A percentile compares a stretch with the other conserved stretches of the same genome.
These are phyloP conservation scores for Herpailurus yagouaroundi DNA, from an alignment of 2,113 vertebrate species.

Conservation along the genomic window DNA sequence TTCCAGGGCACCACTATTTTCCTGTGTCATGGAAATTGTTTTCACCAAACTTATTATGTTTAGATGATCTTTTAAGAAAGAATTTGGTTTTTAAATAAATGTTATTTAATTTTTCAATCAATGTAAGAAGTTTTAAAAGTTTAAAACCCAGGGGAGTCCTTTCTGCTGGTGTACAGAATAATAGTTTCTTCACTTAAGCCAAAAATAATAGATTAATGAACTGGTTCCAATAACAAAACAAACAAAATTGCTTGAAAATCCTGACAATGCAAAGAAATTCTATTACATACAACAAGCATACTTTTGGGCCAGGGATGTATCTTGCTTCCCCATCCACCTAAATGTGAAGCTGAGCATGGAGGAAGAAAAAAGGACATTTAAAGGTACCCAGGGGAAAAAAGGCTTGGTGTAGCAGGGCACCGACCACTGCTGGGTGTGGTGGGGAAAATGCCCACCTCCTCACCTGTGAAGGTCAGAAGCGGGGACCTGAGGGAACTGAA, in stretches of 20 bases:
- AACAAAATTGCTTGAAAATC: neutral
- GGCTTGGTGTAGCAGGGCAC: neutral
- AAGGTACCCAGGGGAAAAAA: neutral
- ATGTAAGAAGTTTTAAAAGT: neutral
- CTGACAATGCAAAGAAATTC: neutral
- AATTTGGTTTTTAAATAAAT: neutral
- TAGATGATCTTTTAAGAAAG: neutral
- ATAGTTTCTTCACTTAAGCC: neutral
- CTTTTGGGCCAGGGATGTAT: too few species aligned
- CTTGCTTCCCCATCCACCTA: neutral
- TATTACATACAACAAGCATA: neutral
- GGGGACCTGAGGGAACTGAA: neutral
- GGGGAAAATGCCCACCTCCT: neutral
- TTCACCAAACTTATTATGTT: neutral
- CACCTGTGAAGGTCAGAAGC: neutral
- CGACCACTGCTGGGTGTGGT: too few species aligned
- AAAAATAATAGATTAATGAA: constrained; percentile 13
- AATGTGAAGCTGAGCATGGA: neutral
- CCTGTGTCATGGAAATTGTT: neutral
- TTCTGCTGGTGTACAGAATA: neutral
- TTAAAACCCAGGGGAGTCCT: neutral
- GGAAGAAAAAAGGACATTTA: neutral
- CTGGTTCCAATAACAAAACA: neutral
- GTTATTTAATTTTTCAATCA: neutral
- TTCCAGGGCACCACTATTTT: neutral